phyloP scores from a whole-genome alignment of 2,888 invertebrate genomes.

The Polylopha cassiicola region DNA sequence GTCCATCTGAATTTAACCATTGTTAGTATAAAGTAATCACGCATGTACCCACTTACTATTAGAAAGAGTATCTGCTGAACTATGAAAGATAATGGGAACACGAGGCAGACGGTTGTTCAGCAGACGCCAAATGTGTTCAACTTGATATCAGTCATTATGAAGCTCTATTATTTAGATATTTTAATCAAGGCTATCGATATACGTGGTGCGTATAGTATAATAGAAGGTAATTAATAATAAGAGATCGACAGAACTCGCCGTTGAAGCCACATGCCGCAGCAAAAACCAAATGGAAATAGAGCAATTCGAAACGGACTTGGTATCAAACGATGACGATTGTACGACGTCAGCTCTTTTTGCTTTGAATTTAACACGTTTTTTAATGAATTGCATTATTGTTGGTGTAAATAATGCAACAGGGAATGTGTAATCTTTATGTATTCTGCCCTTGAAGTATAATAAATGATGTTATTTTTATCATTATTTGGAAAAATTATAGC shows the following conservation, averaged over 20 bases:
- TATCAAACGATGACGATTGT: conserved; percentile 59
- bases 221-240: conserved; percentile 75
- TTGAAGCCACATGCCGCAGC: conserved; percentile 67
- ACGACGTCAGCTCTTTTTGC: conserved; percentile 60
- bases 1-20: no score
- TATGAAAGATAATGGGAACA: no score
- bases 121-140: conserved; percentile 31
- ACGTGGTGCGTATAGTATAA: conserved; percentile 61
- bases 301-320: conserved; percentile 68
- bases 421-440: no score
- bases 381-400: conserved; percentile 60
- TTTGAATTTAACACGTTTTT: conserved; percentile 42
- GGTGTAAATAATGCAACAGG: no score
- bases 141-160: conserved; percentile 50
- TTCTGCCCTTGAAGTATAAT: no score
- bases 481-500: no score
- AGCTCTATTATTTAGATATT: conserved; percentile 71
- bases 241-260: conserved; percentile 50
- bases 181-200: conserved; percentile 73
- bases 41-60: no score
- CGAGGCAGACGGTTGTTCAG: conserved; percentile 22
- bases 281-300: conserved; percentile 70
- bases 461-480: no score
- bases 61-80: no score
- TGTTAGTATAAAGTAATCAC: no score